A percentile compares a stretch with the other conserved stretches of the same genome.
Evolutionary conservation across 1,140 invertebrate genomes (phyloP).

Genomic region (Lepidurus apus): DNA sequence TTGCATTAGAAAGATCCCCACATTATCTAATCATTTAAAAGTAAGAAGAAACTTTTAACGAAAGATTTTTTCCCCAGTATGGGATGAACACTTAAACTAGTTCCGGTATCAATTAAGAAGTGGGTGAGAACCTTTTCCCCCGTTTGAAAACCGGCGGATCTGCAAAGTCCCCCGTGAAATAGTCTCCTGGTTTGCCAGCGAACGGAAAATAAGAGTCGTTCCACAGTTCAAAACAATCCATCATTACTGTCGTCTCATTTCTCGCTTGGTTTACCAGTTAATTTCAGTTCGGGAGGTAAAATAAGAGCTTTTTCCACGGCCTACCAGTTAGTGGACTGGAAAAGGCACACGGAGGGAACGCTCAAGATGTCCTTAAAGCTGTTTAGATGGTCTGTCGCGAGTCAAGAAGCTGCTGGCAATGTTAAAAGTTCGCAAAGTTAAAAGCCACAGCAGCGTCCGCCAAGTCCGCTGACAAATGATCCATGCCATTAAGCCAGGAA

Average conservation of each 20-base stretch:
- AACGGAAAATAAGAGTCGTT: background rate
- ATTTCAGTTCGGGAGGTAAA: conserved; percentile 6
- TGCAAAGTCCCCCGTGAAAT: no score
- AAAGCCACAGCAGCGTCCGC: background rate
- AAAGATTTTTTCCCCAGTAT: no score
- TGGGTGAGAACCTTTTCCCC: no score
- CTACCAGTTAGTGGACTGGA: background rate
- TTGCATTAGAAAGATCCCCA: no score
- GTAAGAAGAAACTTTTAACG: no score
- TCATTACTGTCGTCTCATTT: conserved; percentile 22
- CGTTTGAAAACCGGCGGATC: no score
- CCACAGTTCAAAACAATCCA: background rate
- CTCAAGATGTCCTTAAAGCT: background rate
- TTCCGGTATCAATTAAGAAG: no score
- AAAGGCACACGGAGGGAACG: background rate
- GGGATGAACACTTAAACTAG: no score
- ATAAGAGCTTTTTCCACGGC: background rate
- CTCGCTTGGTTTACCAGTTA: conserved; percentile 5
- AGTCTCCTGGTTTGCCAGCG: background rate
- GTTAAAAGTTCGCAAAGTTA: background rate
- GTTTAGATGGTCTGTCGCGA: background rate
- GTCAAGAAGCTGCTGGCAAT: background rate
- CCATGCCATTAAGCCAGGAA: background rate
- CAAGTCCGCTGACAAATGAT: background rate
- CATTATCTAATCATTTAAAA: no score